Conservation (phyloP, 2,113 vertebrate genomes). For the Crotalus viridis region DNA sequence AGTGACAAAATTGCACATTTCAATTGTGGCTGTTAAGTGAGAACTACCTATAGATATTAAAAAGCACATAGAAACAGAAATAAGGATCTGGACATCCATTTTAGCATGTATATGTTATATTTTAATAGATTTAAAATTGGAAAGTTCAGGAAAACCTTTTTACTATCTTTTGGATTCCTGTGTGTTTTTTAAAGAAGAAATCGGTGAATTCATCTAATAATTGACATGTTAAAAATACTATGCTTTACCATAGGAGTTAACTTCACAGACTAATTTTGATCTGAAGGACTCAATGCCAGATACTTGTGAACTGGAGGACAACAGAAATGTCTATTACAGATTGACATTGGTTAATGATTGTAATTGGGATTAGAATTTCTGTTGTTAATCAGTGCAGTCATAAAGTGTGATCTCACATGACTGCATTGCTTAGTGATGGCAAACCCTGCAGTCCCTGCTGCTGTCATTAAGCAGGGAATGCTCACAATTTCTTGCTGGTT, state of each 20-base stretch:
- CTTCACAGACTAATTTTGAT: neutral
- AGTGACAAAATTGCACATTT: neutral
- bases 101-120: neutral
- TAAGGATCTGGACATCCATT: neutral
- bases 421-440: neutral
- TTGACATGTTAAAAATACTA: neutral
- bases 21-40: neutral
- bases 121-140: neutral
- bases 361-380: neutral
- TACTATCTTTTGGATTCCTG: neutral
- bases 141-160: neutral
- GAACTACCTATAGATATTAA: neutral
- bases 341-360: neutral
- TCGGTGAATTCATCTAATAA: neutral
- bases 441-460: neutral
- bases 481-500: neutral
- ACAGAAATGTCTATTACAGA: neutral
- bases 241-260: neutral
- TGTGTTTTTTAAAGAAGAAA: neutral
- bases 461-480: neutral
- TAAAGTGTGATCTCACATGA: neutral
- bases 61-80: neutral
- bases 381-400: neutral
- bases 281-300: neutral
- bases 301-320: neutral